Evolutionary conservation across 2,888 invertebrate genomes (phyloP), one percentile per base, ranked within the genome.

Genomic region (Eudemis profundana): DNA sequence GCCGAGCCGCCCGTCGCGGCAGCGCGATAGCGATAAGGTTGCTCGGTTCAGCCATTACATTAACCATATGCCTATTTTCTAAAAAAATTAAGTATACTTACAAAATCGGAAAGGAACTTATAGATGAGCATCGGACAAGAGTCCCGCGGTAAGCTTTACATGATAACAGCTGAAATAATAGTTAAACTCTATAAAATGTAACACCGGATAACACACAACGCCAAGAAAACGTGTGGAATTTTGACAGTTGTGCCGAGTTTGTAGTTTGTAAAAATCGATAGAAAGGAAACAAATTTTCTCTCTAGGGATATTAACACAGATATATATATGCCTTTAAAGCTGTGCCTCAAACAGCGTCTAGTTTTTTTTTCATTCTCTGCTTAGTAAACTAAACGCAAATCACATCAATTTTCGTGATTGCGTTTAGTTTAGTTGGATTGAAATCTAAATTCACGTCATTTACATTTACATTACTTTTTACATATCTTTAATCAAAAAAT

Each of bases 211-310:
- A 84, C 86, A 89, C 88, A 89, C 86, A 90, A 90, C 89, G 91
- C 90, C 87, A 87, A 87, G 89, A 89, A 90, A 90, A 91, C 90
- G 91, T 90, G 90, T 89, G 85, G 80, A 78, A 79, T 78, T 85
- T 83, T 85, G 79, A 78, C 78, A 81, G 69, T 70, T 77, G 72
- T 67, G 65, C 60, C 53, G 56, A 46, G 42, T 42, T 40, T 36
- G 19, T 27, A n/a, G 21, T 44, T 17, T 14, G 42, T 49, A 19
- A 59, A 64, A 64, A 64, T 64, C 64, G 59, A 64, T 64, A 64
- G 51, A 64, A 51, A 29, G 27, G 15, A 29, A 44, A 33, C 29
- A 3, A 51, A 17, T 51, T 62, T 36, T 14, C 42, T 33, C 27
- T 54, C 23, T 38, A n/a, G 14, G 33, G 19, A 12, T n/a, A n/a